Evolutionary conservation across 2,797 vertebrate species (phyloP), one percentile per base, ranked within the genome.

Genomic region (Aeoliscus strigatus): DNA sequence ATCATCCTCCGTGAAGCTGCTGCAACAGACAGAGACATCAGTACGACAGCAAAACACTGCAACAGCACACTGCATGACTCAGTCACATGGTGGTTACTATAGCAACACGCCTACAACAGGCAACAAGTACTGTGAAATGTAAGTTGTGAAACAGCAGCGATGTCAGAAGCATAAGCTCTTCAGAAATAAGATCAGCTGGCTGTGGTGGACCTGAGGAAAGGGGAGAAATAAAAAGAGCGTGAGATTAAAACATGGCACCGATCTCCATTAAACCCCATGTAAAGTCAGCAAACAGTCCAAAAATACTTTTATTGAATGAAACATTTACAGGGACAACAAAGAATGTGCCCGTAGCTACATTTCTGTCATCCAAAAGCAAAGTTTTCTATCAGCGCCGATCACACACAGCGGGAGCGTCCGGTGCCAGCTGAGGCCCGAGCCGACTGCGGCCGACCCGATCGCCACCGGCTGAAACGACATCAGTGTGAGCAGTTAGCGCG

Each of bases 351-450:
- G 1, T 13, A 6, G 18, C 18, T 91, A 99, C 90, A 96, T 93
- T 84, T 97, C 95, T 2, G 95, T 97, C 84, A 94, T 85, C 95
- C 95, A 98, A 60, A 99, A 99, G 36, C 88, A 89, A 34, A 99
- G 88, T 69, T 94, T 97, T 78, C 91, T 90, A 75, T 99, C 93
- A 35, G 92, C 89, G 31, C 94, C 94, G 0, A 94, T 83, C 43
- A 87, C 96, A 44, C 94, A 99, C 14, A 99, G 81, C 1, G 94
- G 93, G 39, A 98, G 88, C 4, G 88, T 92, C 66, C 91, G 87
- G 30, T 97, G 95, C 96, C 96, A 99, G 52, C 93, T 97, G 49
- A 99, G 89, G 45, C 93, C 92, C 8, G 94, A 93, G 59, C 93
- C 93, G 15, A 99, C 87, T 0, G 86, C 34, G 34, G 90, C 87